phyloP scores from a whole-genome alignment of 2,797 vertebrate species.

The Acridotheres tristis region DNA sequence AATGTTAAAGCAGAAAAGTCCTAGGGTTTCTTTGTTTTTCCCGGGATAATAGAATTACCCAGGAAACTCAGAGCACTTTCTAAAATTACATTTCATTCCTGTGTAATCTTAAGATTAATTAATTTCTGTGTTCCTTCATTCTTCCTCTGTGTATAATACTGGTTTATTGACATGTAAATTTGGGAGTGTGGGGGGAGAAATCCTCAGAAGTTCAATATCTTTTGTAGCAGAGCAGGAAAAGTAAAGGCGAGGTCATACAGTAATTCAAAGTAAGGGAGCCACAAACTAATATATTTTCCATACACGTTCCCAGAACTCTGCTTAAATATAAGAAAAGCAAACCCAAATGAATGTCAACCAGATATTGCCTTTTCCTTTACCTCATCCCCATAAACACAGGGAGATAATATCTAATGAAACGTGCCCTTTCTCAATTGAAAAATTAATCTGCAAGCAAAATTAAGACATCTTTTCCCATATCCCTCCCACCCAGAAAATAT shows the following conservation, averaged over 20 bases:
- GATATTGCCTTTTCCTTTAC: not conserved
- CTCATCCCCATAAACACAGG: not conserved
- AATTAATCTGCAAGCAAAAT: not conserved
- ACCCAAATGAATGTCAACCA: not conserved
- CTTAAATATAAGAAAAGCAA: not conserved
- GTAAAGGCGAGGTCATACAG: not conserved
- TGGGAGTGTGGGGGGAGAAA: not conserved
- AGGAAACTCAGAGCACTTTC: not conserved
- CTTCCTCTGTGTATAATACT: constrained; percentile 14
- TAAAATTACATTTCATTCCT: constrained; percentile 30
- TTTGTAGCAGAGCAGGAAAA: not conserved
- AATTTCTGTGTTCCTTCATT: constrained; percentile 31
- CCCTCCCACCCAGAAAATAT: not conserved
- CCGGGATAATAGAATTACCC: not conserved
- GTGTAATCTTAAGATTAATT: constrained; percentile 50
- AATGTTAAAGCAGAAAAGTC: not conserved
- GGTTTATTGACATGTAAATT: constrained; percentile 47
- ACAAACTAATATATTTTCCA: constrained; percentile 19
- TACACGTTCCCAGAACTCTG: not conserved
- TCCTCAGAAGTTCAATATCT: constrained; percentile 36
- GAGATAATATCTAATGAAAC: not conserved
- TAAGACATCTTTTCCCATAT: not conserved
- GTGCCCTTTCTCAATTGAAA: not conserved
- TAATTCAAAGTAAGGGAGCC: not conserved
- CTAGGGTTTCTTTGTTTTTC: not conserved